phyloP scores from a whole-genome alignment of 2,888 invertebrate species.

The Eulithis testata region DNA sequence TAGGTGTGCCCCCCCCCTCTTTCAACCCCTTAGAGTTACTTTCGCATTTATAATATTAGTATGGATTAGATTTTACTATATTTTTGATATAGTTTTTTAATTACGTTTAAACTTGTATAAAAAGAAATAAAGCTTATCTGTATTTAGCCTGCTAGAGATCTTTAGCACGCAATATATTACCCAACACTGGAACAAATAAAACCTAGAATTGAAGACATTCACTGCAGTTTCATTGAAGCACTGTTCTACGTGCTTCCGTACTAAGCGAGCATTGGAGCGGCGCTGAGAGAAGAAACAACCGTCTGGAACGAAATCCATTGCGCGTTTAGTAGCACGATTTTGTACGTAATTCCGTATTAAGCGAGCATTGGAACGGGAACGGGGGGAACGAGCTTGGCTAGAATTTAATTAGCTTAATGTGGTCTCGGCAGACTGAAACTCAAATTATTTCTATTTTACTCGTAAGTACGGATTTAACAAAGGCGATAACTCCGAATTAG shows the following conservation, averaged over 20 bases:
- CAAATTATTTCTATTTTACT: slow-evolving; percentile 24
- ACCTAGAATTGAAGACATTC: slow-evolving; percentile 10
- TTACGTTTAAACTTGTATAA: too few relatives aligned
- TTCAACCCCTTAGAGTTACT: too few relatives aligned
- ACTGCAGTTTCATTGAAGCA: slow-evolving; percentile 1
- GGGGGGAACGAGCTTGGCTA: slow-evolving; percentile 16
- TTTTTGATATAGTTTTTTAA: too few relatives aligned
- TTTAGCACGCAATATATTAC: background rate
- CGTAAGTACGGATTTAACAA: slow-evolving; percentile 14
- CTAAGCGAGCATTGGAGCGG: slow-evolving; percentile 12
- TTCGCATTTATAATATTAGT: too few relatives aligned
- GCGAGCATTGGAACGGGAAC: slow-evolving; percentile 19
- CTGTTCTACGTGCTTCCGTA: background rate
- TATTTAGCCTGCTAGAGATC: background rate
- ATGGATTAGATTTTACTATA: too few relatives aligned
- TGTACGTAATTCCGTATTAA: slow-evolving; percentile 9
- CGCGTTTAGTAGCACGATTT: slow-evolving; percentile 20
- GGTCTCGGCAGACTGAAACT: slow-evolving; percentile 15
- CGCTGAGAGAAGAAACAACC: slow-evolving; percentile 4
- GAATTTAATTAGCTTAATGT: slow-evolving; percentile 34
- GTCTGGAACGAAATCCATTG: slow-evolving; percentile 5
- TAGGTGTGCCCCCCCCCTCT: too few relatives aligned
- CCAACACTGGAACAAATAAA: background rate
- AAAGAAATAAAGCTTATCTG: too few relatives aligned
- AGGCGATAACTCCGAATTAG: slow-evolving; percentile 1